These are phyloP conservation scores for Nymphalis c-album DNA, from an alignment of 2,888 invertebrate genomes.

Conservation along the genomic window DNA sequence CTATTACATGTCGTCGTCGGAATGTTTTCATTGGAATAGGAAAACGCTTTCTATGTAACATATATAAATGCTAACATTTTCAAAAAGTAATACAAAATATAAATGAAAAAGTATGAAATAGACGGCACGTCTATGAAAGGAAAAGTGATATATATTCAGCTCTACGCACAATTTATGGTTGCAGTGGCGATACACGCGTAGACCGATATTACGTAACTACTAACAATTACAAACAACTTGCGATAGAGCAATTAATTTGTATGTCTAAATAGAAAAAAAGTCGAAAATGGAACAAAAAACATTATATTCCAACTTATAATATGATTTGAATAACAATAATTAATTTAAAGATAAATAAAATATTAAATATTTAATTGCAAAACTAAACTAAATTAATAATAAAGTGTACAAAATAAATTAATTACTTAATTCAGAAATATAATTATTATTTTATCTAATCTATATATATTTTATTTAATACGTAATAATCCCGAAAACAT, in stretches of 20 bases:
- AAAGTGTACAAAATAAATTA: no score
- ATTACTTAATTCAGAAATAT: no score
- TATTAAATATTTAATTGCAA: no score
- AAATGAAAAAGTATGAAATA: neutral
- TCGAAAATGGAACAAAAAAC: slow-evolving; percentile 37
- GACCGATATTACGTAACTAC: slow-evolving; percentile 47
- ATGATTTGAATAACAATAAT: no score
- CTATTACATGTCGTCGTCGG: no score
- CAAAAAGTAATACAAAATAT: neutral
- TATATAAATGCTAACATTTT: neutral
- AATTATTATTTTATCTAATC: no score
- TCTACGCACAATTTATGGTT: slow-evolving; percentile 50
- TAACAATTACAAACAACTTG: slow-evolving; percentile 48
- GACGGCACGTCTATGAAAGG: slow-evolving; percentile 1
- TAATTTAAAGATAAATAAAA: no score
- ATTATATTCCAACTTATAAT: slow-evolving; percentile 13
- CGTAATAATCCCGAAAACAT: neutral
- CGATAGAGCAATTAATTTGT: slow-evolving; percentile 47
- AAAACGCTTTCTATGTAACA: neutral
- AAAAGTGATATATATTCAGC: slow-evolving; percentile 25
- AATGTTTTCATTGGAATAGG: no score
- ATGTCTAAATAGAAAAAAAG: slow-evolving; percentile 45
- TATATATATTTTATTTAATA: no score
- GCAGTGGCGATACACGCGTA: slow-evolving; percentile 45
- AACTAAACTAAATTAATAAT: no score